Evolutionary conservation across 2,797 vertebrate species (phyloP).

Genomic region (Melanotaenia nigrans): DNA sequence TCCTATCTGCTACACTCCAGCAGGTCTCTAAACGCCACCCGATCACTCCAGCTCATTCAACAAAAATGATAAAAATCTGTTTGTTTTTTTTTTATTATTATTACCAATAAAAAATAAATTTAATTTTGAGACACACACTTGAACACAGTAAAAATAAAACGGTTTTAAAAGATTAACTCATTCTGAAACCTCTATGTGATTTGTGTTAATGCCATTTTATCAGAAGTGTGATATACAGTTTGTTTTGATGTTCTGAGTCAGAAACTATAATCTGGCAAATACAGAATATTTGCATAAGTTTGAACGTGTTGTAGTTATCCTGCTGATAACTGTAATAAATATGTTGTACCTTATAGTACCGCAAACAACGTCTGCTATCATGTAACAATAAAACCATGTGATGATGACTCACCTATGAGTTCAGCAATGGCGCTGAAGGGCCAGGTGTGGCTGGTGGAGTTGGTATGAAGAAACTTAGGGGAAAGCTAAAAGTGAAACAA

Average conservation of each 20-base stretch:
- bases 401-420: conserved; percentile 90
- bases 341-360: too few species aligned
- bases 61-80: too few species aligned
- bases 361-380: too few species aligned
- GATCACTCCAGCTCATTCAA: too few species aligned
- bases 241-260: background rate
- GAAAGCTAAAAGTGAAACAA: conserved; percentile 83
- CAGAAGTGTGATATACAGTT: background rate
- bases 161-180: too few species aligned
- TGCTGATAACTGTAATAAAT: background rate
- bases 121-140: too few species aligned
- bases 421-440: conserved; percentile 97
- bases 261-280: background rate
- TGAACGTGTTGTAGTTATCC: background rate
- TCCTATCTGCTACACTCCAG: too few species aligned
- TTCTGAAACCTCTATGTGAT: background rate
- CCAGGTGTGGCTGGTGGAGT: conserved; percentile 98
- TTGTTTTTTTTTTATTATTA: too few species aligned
- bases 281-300: background rate
- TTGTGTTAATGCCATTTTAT: background rate
- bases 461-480: conserved; percentile 93
- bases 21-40: too few species aligned
- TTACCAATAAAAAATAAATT: too few species aligned
- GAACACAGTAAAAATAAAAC: too few species aligned
- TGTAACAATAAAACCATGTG: background rate